These are phyloP conservation scores for Glaucomys volans DNA, from an alignment of 2,113 vertebrate species.

Conservation along the genomic window DNA sequence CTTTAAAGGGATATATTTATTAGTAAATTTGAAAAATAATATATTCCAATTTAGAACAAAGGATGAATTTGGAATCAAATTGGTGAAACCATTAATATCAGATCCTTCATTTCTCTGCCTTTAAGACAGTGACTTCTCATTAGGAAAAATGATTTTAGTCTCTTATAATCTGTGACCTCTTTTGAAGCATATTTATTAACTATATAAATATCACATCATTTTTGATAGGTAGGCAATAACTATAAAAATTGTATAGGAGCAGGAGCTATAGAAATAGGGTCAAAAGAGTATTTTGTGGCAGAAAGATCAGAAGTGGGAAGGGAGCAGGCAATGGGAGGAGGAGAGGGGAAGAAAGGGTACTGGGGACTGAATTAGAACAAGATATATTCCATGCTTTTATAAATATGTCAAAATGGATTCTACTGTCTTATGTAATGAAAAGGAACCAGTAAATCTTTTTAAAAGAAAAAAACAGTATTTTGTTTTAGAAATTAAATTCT, in stretches of 20 bases:
- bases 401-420: no score
- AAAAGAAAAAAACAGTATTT: no score
- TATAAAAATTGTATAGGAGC: not conserved
- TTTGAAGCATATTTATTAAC: not conserved
- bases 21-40: not conserved
- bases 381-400: no score
- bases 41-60: not conserved
- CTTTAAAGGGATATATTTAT: not conserved
- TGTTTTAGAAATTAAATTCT: not conserved
- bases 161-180: not conserved
- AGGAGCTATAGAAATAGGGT: constrained; percentile 4
- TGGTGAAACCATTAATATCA: not conserved
- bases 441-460: no score
- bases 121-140: not conserved
- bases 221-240: not conserved
- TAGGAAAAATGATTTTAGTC: not conserved
- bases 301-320: no score
- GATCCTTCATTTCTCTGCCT: not conserved
- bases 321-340: no score
- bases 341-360: no score
- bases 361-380: no score
- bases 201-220: not conserved
- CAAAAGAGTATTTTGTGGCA: not conserved
- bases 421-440: no score
- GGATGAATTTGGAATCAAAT: not conserved